Base-by-base conservation (phyloP, 53 echinoderm and acorn worm genomes). In the Echinometra lucunter region DNA sequence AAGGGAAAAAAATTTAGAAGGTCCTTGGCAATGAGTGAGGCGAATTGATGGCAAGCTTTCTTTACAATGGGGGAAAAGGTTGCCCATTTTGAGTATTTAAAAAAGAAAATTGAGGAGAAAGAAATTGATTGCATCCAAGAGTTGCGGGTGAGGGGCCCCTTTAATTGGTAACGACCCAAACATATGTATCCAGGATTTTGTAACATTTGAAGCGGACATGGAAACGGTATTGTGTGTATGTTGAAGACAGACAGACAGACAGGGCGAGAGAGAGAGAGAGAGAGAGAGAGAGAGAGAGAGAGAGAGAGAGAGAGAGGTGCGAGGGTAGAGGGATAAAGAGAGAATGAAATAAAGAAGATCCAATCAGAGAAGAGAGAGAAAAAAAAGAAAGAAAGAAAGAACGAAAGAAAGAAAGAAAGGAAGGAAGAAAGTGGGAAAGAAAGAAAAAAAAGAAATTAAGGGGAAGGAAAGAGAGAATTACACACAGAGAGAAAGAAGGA, bases 81-180 rank as follows among this genome's bases (percentile, higher is more conserved):
- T 78, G 78, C 78, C 78, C 78, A 78, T 19, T 78, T 78, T 3
- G 17, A 40, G 19, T 15, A 30, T 13, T 74, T 4, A 74, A 35
- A 34, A 37, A 35, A 35, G 32, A 74, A 9, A 11, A 74, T 25
- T 11, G 42, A 38, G 40, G 4, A 40, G 42, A 78, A 38, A 21
- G 34, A 18, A 42, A 18, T 63, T 21, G 63, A 23, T 5, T 21
- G 23, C 63, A 23, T 78, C 78, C 78, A 78, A 78, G 78, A 40
- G 4, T 78, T 21, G 1, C 5, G 42, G 19, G 78, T 78, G 1
- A 15, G 38, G 42, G 78, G 78, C 38, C 78, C 78, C 78, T 78
- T 78, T 78, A 42, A 78, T 78, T 78, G 78, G 78, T 38, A 78
- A 78, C 78, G 78, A 40, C 78, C 78, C 78, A 78, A 78, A 78